Evolutionary conservation across 2,888 invertebrate species (phyloP), one percentile per base, ranked within the genome.

Genomic region (Leptarthrus brevirostris): DNA sequence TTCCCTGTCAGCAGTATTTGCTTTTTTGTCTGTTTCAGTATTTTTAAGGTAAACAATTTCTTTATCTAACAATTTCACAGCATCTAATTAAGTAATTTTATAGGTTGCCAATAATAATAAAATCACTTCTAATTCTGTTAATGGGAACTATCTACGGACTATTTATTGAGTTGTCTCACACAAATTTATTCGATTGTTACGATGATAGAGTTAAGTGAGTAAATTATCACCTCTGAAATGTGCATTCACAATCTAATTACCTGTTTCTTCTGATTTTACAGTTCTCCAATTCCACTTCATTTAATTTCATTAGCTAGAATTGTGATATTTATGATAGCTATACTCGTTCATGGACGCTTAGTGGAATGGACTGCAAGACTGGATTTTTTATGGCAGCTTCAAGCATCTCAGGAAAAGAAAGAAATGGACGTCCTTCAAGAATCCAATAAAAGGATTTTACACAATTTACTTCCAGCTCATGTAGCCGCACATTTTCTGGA

Each of bases 401-500:
- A 95, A 87, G 95, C 95, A 2, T 90, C 93, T 69, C 95, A 96
- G 81, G 96, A 96, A 86, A 95, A 95, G 84, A 89, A 92, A 70
- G 96, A 95, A 83, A 95, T 96, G 95, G 94, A 94, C 79, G 93
- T 95, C n/a, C 84, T 96, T 76, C 96, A 93, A 87, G 92, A 93
- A 87, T 94, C 94, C 78, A 96, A 96, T 84, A 90, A 92, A 83
- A 88, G 94, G 81, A 95, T 96, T 80, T 85, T 96, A 72, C 95
- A 94, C 86, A 96, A 96, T 86, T 87, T 96, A 77, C 87, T 96
- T 73, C 96, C 96, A 24, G 92, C 94, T 70, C 96, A 96, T 86
- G 96, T 96, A 44, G 96, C 96, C 72, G 93, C 93, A 44, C 95
- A 96, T 86, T 96, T 96, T 84, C 87, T 96, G 78, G 95, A 96